A percentile compares a stretch with the other conserved stretches of the same genome.
These are phyloP conservation scores for Bruchidius siliquastri DNA, from an alignment of 2,888 invertebrate genomes.

Conservation along the genomic window DNA sequence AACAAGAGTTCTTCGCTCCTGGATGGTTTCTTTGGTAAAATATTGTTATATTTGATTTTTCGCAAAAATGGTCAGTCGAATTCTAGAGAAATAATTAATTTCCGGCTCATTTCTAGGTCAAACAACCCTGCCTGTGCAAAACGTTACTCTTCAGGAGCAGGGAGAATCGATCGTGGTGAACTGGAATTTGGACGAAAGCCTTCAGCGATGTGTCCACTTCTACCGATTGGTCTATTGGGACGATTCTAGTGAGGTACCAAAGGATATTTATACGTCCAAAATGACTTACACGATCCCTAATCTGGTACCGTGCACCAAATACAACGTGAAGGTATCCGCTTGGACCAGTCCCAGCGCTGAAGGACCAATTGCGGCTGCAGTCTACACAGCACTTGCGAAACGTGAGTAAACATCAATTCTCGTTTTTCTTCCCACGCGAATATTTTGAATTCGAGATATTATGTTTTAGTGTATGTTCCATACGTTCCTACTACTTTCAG, in stretches of 20 bases:
- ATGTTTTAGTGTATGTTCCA: no score
- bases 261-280: background rate
- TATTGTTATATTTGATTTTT: no score
- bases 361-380: background rate
- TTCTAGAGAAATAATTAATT: no score
- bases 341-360: background rate
- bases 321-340: background rate
- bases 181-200: background rate
- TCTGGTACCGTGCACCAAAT: background rate
- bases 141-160: background rate
- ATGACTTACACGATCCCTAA: background rate
- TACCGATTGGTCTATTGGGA: background rate
- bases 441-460: no score
- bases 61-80: no score
- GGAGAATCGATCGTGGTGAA: background rate
- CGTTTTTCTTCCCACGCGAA: no score
- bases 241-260: background rate
- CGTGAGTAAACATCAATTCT: background rate
- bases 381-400: background rate
- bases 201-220: background rate
- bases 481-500: background rate
- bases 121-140: background rate
- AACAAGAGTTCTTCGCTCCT: no score
- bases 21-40: no score
- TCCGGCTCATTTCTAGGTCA: background rate